Percentiles rank a stretch among this genome's conserved stretches.
Conservation (phyloP, 2,797 vertebrate genomes). For the Simalia tracyae region DNA sequence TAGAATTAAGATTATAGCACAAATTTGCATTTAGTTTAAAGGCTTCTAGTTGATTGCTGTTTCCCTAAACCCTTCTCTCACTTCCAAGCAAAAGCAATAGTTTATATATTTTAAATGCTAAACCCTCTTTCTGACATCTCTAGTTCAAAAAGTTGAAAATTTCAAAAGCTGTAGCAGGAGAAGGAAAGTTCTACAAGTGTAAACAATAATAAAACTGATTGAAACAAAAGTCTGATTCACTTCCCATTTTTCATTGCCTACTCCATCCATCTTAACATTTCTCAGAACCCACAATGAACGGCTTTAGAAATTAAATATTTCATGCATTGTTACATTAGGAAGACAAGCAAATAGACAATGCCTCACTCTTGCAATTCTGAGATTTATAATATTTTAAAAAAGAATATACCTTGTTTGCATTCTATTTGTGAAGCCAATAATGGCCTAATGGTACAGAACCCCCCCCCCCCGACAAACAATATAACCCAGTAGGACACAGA, state of each 20-base stretch:
- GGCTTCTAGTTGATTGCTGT: background rate
- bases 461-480: background rate
- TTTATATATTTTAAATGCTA: background rate
- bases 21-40: background rate
- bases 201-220: background rate
- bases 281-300: background rate
- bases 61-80: background rate
- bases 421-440: background rate
- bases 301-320: background rate
- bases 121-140: background rate
- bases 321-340: background rate
- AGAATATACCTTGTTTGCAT: background rate
- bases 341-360: background rate
- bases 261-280: background rate
- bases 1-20: background rate
- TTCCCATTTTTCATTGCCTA: background rate
- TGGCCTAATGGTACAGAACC: background rate
- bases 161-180: background rate
- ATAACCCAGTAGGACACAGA: background rate
- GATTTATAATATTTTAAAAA: background rate
- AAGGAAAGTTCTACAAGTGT: background rate
- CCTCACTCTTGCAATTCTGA: background rate
- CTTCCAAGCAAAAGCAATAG: background rate
- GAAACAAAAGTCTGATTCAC: background rate
- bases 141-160: background rate